Evolutionary conservation across 2,797 vertebrate species (phyloP), one percentile per base, ranked within the genome.

Genomic region (Echeneis naucrates): DNA sequence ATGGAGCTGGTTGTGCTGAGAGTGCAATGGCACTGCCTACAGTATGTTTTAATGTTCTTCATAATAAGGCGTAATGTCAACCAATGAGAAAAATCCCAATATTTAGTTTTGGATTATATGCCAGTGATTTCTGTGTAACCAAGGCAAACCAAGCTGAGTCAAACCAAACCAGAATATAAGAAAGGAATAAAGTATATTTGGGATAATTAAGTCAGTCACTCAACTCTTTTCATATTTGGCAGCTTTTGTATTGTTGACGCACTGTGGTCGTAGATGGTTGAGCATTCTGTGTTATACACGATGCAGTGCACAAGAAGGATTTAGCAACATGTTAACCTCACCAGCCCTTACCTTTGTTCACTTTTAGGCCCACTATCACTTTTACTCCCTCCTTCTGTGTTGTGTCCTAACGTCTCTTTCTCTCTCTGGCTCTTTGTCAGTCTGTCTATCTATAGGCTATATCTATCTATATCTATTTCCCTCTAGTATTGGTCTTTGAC

Each of bases 61-160:
- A 61, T 56, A 69, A 69, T 47, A 72, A 69, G 78, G 24, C 21
- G 4, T 66, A 68, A 59, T 11, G 7, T 16, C 16, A 37, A 51
- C 42, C 67, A 72, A 47, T 60, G 54, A 62, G 52, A 81, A 48
- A 48, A 82, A 75, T 61, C 33, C 16, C 37, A 72, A 52, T 73
- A 48, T 74, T 78, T 75, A 72, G 30, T 68, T 85, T 68, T 35
- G 26, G 62, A 65, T 68, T 53, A 12, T 24, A 40, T 59, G 23
- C 50, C 60, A 47, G 52, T 21, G 50, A 48, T 75, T 77, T 77
- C 8, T 62, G 26, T 51, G 8, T 0, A 12, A 40, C 64, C 73
- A 80, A 80, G 64, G 38, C 26, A 71, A 78, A 80, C 50, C n/a
- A 47, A 57, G 26, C 45, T 0, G 5, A 38, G 42, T 57, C 30